A percentile compares a stretch with the other conserved stretches of the same genome.
Conservation (phyloP, 2,113 vertebrate species). For the Bungarus multicinctus region DNA sequence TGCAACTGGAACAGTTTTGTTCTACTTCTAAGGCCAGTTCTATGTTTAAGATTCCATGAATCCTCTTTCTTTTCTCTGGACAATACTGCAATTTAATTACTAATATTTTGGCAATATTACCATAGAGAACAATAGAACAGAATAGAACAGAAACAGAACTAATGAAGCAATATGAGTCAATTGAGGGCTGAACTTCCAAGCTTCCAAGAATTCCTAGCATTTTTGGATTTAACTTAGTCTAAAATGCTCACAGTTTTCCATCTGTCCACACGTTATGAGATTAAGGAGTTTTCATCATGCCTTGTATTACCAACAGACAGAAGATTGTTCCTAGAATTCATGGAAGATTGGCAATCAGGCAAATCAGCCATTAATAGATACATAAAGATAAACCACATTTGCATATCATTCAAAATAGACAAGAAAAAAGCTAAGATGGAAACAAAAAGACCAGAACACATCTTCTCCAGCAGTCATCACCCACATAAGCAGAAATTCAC, state of each 20-base stretch:
- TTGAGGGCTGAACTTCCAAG: background rate
- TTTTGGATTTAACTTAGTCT: background rate
- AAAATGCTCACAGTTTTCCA: background rate
- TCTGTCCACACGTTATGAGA: background rate
- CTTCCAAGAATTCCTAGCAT: background rate
- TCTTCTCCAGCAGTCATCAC: background rate
- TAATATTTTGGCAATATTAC: background rate
- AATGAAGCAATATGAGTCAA: background rate
- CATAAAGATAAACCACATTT: background rate
- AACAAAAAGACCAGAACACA: background rate
- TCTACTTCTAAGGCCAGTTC: background rate
- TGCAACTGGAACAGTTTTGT: background rate
- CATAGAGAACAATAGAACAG: background rate
- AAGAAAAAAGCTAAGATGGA: background rate
- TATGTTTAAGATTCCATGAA: background rate
- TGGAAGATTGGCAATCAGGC: background rate
- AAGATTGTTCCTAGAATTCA: background rate
- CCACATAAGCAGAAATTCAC: background rate
- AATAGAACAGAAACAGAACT: background rate
- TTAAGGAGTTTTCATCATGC: background rate
- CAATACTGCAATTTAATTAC: background rate
- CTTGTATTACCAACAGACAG: background rate
- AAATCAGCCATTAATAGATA: background rate
- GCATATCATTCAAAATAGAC: background rate
- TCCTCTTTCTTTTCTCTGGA: background rate